These are phyloP conservation scores for Pharmacophagus antenor DNA, from an alignment of 2,888 invertebrate genomes.

Conservation along the genomic window DNA sequence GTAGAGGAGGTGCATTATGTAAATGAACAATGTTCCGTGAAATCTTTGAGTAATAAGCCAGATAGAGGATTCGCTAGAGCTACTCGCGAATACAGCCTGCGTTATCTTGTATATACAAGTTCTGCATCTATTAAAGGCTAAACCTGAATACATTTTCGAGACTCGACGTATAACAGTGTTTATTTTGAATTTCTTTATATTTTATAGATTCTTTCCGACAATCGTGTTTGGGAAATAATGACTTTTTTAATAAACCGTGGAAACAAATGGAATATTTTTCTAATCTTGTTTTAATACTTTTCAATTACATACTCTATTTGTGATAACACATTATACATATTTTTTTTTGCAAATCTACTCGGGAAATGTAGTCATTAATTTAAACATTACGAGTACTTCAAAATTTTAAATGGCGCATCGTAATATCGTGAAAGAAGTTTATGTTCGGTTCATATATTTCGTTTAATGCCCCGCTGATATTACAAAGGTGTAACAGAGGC, in stretches of 20 bases:
- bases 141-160: not conserved
- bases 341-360: no score
- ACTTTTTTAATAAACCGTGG: no score
- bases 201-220: not conserved
- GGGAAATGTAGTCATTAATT: not conserved
- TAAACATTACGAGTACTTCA: not conserved
- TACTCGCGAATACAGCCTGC: conserved; percentile 11
- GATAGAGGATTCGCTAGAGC: conserved; percentile 8
- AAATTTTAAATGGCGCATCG: not conserved
- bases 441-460: conserved; percentile 23
- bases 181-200: not conserved
- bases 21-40: conserved; percentile 13
- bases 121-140: conserved; percentile 5
- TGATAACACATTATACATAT: no score
- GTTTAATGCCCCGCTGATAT: conserved; percentile 22
- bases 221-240: no score
- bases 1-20: conserved; percentile 12
- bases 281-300: no score
- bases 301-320: no score
- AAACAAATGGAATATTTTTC: not conserved
- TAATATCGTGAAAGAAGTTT: conserved; percentile 2
- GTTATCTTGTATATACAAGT: conserved; percentile 8
- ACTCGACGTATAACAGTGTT: not conserved
- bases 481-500: conserved; percentile 22
- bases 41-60: conserved; percentile 22